phyloP scores from a whole-genome alignment of 2,113 vertebrate genomes.

The Blennius ocellaris region DNA sequence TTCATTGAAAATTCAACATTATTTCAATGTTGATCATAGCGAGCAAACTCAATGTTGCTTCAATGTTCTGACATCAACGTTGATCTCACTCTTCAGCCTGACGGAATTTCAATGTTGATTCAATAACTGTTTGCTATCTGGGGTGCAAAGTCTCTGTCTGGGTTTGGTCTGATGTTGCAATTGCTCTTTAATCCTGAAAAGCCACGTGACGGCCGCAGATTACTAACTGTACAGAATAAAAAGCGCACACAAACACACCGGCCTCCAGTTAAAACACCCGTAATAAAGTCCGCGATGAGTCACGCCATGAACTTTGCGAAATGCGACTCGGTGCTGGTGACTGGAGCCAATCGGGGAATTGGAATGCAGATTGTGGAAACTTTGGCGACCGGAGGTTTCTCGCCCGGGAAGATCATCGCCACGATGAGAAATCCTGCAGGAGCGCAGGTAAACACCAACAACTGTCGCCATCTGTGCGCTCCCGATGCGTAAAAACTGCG shows the following conservation, averaged over 20 bases:
- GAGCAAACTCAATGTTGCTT: no score
- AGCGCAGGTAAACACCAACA: constrained; percentile 74
- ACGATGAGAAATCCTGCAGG: constrained; percentile 71
- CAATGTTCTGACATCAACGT: no score
- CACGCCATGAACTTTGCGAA: constrained; percentile 55
- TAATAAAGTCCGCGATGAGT: constrained; percentile 40
- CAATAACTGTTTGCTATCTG: no score
- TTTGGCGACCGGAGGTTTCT: constrained; percentile 65
- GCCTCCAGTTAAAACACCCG: no score
- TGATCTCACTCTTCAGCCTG: no score
- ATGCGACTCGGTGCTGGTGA: constrained; percentile 82
- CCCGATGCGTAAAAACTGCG: no score
- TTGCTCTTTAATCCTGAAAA: constrained; percentile 16
- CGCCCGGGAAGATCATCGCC: constrained; percentile 81
- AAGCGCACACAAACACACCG: no score
- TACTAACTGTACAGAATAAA: no score
- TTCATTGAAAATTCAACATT: no score
- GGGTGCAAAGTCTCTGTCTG: not conserved
- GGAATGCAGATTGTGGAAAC: constrained; percentile 82
- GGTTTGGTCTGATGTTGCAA: not conserved
- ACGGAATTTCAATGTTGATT: no score
- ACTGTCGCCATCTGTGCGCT: no score
- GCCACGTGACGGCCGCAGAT: not conserved
- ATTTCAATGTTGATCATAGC: no score
- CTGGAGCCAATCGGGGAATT: constrained; percentile 83